phyloP scores from a whole-genome alignment of 2,113 vertebrate genomes.

The Alces alces region DNA sequence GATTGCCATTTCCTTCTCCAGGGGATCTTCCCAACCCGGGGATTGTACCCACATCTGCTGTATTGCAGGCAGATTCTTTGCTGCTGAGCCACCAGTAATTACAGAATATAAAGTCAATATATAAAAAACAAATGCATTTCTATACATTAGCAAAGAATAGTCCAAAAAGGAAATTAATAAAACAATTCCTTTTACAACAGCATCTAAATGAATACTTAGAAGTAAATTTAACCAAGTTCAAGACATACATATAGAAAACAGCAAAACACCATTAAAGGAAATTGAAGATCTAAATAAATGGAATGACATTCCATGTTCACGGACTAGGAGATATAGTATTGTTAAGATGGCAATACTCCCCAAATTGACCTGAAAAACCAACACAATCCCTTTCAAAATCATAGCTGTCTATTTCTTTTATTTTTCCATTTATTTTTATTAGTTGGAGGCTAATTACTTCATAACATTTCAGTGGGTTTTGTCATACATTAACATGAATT shows the following conservation, averaged over 20 bases:
- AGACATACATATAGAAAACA: background rate
- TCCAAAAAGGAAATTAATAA: background rate
- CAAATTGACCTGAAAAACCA: background rate
- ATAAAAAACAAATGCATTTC: background rate
- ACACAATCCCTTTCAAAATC: background rate
- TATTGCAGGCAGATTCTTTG: no score
- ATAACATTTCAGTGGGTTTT: no score
- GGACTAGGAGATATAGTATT: background rate
- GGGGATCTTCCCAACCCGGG: no score
- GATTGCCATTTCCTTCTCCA: no score
- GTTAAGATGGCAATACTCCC: background rate
- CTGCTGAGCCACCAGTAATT: background rate
- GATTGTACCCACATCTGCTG: no score
- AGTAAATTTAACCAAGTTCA: background rate
- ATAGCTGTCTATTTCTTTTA: background rate
- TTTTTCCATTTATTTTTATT: no score
- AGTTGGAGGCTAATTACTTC: no score
- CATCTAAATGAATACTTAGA: background rate
- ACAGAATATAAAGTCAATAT: background rate
- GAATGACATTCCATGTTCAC: background rate
- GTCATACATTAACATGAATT: no score
- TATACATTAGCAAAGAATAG: background rate
- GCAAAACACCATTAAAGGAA: background rate
- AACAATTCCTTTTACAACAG: background rate
- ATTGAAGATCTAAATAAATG: background rate